These are phyloP conservation scores for Eonycteris spelaea DNA, from an alignment of 2,113 vertebrate species.

Conservation along the genomic window DNA sequence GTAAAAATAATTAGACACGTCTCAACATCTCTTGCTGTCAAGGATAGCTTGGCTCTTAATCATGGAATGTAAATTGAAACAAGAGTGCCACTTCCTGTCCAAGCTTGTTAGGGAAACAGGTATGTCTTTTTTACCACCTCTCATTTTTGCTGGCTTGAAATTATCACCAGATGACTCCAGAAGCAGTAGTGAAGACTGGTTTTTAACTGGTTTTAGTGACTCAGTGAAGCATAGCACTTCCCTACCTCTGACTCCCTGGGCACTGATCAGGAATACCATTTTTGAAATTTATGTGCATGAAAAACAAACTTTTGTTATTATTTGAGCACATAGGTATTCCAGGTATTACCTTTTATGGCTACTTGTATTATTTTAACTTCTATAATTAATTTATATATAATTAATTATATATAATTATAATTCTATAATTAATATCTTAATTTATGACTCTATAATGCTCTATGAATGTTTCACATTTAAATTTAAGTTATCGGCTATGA, in stretches of 20 bases:
- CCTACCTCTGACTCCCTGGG: accelerated
- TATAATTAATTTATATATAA: no score
- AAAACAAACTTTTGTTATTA: not conserved
- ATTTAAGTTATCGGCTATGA: not conserved
- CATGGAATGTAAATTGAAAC: not conserved
- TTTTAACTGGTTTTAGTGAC: not conserved
- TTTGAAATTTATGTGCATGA: not conserved
- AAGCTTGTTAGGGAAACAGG: not conserved
- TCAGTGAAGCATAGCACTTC: not conserved
- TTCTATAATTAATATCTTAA: no score
- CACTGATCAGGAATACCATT: not conserved
- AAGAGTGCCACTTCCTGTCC: not conserved
- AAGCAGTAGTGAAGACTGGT: not conserved
- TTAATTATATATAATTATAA: no score
- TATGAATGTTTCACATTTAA: not conserved
- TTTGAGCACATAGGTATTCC: not conserved
- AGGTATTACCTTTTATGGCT: not conserved
- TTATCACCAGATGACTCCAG: not conserved
- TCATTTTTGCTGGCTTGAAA: not conserved
- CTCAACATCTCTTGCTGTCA: not conserved
- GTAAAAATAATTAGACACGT: no score
- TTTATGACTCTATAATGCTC: not conserved
- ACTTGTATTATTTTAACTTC: not conserved
- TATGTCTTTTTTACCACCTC: accelerated
- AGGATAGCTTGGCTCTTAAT: not conserved